Conservation (phyloP, 64 coral and sea anemone genomes). For the Pocillopora damicornis region DNA sequence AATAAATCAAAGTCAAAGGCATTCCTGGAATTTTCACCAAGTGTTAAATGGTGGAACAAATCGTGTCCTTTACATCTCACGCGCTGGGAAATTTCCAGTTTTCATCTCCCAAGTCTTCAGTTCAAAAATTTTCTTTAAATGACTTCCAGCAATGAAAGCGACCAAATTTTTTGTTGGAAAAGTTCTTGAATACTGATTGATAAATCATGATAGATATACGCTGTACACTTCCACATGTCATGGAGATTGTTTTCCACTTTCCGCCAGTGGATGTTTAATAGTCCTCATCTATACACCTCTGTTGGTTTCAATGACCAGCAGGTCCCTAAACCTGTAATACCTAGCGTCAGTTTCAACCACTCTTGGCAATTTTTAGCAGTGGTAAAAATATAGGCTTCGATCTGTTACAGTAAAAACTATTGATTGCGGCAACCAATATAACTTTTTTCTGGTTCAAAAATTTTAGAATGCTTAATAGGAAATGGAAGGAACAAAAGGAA, state of each 20-base stretch:
- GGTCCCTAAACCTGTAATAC: not conserved
- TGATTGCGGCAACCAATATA: conserved; percentile 4
- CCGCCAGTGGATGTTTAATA: not conserved
- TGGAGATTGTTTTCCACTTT: not conserved
- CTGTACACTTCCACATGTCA: not conserved
- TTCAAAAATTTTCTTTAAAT: not conserved
- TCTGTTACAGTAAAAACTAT: not conserved
- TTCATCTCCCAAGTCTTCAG: not conserved
- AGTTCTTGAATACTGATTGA: no score
- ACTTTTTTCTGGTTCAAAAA: not conserved
- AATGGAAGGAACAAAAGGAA: conserved; percentile 13
- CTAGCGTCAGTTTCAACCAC: not conserved
- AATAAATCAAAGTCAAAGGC: not conserved
- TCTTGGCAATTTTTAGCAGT: not conserved
- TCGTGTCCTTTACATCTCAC: not conserved
- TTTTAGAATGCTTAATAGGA: not conserved
- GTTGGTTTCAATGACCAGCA: not conserved
- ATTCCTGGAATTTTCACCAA: not conserved
- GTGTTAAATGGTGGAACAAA: not conserved
- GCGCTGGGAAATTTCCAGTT: not conserved
- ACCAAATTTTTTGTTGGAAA: no score
- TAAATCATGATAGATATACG: not conserved
- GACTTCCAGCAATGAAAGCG: no score
- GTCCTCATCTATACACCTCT: not conserved
- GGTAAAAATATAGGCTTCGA: not conserved